Evolutionary conservation across 2,888 invertebrate genomes (phyloP).

Genomic region (Meteorus cinctellus): DNA sequence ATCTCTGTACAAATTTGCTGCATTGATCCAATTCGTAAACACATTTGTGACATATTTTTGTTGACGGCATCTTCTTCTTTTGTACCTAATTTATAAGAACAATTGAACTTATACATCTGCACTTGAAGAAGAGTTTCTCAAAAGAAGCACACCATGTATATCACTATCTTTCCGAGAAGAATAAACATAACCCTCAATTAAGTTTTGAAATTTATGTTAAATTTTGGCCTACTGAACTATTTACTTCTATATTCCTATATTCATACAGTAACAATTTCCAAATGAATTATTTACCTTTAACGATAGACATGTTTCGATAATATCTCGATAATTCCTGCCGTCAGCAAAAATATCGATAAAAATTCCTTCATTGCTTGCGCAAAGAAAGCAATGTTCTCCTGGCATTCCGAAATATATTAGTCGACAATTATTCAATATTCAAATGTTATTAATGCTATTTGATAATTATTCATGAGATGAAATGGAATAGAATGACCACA

Average conservation of each 20-base stretch:
- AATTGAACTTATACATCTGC: not conserved
- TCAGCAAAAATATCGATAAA: conserved; percentile 64
- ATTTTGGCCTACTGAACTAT: not conserved
- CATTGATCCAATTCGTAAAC: conserved; percentile 68
- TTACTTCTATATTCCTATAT: not conserved
- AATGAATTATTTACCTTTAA: conserved; percentile 59
- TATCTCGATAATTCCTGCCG: conserved; percentile 55
- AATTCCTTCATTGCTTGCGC: conserved; percentile 68
- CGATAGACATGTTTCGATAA: conserved; percentile 63
- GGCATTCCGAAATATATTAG: conserved; percentile 53
- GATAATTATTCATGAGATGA: not conserved
- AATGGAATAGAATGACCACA: not conserved
- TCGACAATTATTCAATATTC: conserved; percentile 1
- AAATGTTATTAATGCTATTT: not conserved
- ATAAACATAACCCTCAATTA: conserved; percentile 11
- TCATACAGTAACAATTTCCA: not conserved
- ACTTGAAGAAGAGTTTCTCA: no score
- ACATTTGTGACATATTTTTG: conserved; percentile 69
- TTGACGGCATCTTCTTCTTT: conserved; percentile 50
- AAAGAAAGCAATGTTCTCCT: conserved; percentile 63
- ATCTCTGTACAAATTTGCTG: conserved; percentile 62
- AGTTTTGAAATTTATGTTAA: not conserved
- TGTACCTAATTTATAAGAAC: conserved; percentile 35
- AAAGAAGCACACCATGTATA: not conserved
- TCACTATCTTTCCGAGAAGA: not conserved